Evolutionary conservation across 2,888 invertebrate species (phyloP).

Genomic region (Noctuana brunneofusca): DNA sequence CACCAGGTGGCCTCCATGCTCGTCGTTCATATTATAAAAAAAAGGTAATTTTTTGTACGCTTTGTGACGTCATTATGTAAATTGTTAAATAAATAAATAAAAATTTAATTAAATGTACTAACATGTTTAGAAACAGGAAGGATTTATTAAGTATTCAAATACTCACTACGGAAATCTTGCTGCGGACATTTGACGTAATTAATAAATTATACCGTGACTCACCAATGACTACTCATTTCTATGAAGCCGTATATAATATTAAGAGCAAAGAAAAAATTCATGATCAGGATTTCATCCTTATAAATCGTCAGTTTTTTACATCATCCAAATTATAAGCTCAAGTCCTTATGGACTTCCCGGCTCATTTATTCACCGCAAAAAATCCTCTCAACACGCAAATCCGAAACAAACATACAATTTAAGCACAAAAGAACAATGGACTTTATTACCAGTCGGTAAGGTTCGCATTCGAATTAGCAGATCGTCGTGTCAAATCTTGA

Average conservation of each 20-base stretch:
- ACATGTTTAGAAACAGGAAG: no score
- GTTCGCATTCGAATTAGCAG: conserved; percentile 14
- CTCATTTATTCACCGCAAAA: conserved; percentile 28
- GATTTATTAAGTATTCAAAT: no score
- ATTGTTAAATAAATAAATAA: no score
- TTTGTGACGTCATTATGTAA: no score
- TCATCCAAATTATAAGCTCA: conserved; percentile 20
- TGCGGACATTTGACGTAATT: not conserved
- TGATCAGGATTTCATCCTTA: conserved; percentile 18
- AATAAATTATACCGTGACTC: conserved; percentile 3
- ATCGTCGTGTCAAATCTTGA: conserved; percentile 16
- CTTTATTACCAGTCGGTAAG: conserved; percentile 13
- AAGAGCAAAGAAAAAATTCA: conserved; percentile 1
- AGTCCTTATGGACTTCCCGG: conserved; percentile 21
- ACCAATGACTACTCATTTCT: conserved; percentile 7
- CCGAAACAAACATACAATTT: conserved; percentile 14
- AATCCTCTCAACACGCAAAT: conserved; percentile 20
- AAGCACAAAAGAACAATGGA: conserved; percentile 3
- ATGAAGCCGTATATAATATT: conserved; percentile 1
- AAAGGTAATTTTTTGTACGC: no score
- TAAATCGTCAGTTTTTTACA: conserved; percentile 10
- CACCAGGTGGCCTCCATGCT: not conserved
- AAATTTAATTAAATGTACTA: no score
- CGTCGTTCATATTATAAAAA: no score
- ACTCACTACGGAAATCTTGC: no score